A percentile compares a stretch with the other conserved stretches of the same genome.
phyloP scores from a whole-genome alignment of 1,140 invertebrate species.

The Drosophila cardini region DNA sequence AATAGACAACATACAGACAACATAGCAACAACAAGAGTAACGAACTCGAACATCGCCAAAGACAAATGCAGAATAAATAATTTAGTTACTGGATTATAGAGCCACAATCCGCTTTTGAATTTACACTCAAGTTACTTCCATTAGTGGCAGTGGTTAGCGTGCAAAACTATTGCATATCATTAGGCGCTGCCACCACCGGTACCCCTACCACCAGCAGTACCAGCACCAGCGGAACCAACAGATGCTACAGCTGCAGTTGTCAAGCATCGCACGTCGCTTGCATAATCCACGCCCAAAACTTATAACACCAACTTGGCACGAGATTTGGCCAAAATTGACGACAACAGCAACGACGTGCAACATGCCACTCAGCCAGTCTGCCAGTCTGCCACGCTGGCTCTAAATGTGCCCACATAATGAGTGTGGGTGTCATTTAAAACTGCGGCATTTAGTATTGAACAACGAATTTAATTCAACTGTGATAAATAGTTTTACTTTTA shows the following conservation, averaged over 20 bases:
- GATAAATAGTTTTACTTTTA: background rate
- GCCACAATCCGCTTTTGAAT: conserved; percentile 79
- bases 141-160: conserved; percentile 62
- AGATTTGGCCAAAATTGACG: conserved; percentile 54
- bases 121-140: conserved; percentile 80
- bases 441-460: background rate
- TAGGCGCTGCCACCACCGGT: conserved; percentile 46
- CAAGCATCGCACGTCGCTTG: conserved; percentile 40
- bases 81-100: conserved; percentile 75
- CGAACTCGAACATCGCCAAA: conserved; percentile 54
- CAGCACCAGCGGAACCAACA: conserved; percentile 1
- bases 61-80: conserved; percentile 80
- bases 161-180: conserved; percentile 77
- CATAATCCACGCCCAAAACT: conserved; percentile 64
- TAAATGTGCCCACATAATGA: conserved; percentile 42
- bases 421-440: conserved; percentile 12
- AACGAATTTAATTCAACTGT: background rate
- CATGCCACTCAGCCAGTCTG: background rate
- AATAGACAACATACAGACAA: conserved; percentile 1
- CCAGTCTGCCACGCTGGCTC: conserved; percentile 22
- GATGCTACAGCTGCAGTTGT: conserved; percentile 29
- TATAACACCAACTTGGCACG: conserved; percentile 58
- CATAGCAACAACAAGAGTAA: conserved; percentile 14
- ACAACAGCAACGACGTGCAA: conserved; percentile 16
- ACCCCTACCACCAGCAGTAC: conserved; percentile 11